Conservation (phyloP, 1,140 invertebrate species). For the Aricia agestis region DNA sequence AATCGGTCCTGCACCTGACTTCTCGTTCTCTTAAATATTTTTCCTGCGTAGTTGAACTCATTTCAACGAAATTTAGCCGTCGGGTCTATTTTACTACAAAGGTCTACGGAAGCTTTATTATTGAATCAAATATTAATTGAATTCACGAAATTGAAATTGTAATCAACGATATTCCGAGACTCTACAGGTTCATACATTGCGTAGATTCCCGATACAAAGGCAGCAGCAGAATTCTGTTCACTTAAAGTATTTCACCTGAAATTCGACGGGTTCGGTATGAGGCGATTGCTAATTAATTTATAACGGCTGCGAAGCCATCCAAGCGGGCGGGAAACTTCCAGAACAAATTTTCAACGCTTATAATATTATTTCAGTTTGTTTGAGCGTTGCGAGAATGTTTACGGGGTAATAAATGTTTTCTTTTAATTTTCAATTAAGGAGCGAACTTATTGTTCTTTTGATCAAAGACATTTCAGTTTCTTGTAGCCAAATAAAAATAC, state of each 20-base stretch:
- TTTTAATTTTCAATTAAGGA: constrained; percentile 20
- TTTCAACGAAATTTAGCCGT: too few relatives aligned
- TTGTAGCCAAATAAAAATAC: background rate
- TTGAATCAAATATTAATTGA: background rate
- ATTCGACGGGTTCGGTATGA: constrained; percentile 35
- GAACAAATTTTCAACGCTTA: constrained; percentile 36
- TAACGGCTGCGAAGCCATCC: constrained; percentile 36
- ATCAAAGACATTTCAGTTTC: background rate
- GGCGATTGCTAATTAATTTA: constrained; percentile 56
- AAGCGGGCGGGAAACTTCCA: constrained; percentile 33
- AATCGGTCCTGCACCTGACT: too few relatives aligned
- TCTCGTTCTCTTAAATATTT: too few relatives aligned
- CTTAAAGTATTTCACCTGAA: constrained; percentile 37
- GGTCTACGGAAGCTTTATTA: too few relatives aligned
- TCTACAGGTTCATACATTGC: constrained; percentile 7
- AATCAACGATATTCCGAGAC: background rate
- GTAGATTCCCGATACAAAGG: constrained; percentile 14
- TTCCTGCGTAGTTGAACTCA: too few relatives aligned
- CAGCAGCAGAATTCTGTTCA: constrained; percentile 30
- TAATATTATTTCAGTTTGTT: constrained; percentile 29
- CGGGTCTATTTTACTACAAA: too few relatives aligned
- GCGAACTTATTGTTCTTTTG: background rate
- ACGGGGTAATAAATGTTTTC: constrained; percentile 11
- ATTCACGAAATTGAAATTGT: background rate
- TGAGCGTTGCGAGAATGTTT: constrained; percentile 17